Evolutionary conservation across 2,888 invertebrate genomes (phyloP).

Genomic region (Napeogenes sylphis): DNA sequence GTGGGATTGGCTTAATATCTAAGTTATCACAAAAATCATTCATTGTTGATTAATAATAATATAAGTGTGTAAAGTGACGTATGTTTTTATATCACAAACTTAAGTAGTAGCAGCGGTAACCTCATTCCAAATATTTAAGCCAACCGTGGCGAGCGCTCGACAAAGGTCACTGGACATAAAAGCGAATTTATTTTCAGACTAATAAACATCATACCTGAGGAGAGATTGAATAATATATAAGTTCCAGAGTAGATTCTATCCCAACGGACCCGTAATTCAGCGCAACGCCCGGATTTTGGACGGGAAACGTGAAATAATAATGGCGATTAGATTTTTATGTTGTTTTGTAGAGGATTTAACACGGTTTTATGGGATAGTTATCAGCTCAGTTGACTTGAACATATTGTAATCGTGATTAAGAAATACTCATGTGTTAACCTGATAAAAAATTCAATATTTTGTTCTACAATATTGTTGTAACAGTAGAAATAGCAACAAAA

Average conservation of each 20-base stretch:
- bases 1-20: no score
- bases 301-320: slow-evolving; percentile 38
- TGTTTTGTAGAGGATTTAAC: slow-evolving; percentile 20
- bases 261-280: slow-evolving; percentile 60
- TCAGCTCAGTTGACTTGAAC: neutral
- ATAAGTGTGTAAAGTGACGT: neutral
- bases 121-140: slow-evolving; percentile 2
- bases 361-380: neutral
- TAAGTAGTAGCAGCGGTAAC: neutral
- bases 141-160: slow-evolving; percentile 15
- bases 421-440: no score
- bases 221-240: slow-evolving; percentile 70
- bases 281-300: slow-evolving; percentile 49
- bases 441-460: no score
- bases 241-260: slow-evolving; percentile 56
- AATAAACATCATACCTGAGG: slow-evolving; percentile 72
- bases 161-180: slow-evolving; percentile 55
- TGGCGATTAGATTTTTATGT: slow-evolving; percentile 45
- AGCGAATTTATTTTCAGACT: slow-evolving; percentile 40
- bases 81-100: slow-evolving; percentile 2
- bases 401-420: no score
- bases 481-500: no score
- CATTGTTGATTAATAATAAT: no score
- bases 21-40: no score
- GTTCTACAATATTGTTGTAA: no score